Conservation (phyloP, 1,140 invertebrate species). For the Brachionus rotundiformis region DNA sequence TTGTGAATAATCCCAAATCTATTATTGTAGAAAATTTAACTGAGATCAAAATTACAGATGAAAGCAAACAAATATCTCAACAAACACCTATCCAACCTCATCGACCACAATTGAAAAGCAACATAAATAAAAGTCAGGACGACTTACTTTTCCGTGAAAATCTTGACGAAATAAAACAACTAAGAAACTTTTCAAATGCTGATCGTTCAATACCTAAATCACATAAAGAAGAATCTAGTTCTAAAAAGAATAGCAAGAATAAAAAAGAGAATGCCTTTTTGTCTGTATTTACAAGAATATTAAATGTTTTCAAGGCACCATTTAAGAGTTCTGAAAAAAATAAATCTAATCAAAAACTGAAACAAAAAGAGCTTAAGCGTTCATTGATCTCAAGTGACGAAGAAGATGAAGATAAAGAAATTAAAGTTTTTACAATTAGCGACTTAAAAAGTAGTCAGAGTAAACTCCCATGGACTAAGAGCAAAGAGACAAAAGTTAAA, state of each 20-base stretch:
- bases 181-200: not conserved
- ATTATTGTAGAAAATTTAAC: not conserved
- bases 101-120: not conserved
- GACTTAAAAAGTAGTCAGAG: not conserved
- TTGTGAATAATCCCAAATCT: not conserved
- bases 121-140: not conserved
- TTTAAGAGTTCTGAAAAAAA: conserved; percentile 23
- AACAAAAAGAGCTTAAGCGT: conserved; percentile 30
- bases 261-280: not conserved
- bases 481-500: conserved; percentile 14
- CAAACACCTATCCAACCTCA: not conserved
- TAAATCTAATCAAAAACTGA: conserved; percentile 23
- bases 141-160: conserved; percentile 8
- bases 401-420: conserved; percentile 21
- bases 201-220: not conserved
- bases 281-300: conserved; percentile 1
- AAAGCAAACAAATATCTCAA: not conserved
- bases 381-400: conserved; percentile 33
- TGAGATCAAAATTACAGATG: not conserved
- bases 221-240: not conserved
- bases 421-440: conserved; percentile 31
- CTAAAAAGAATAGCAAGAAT: not conserved
- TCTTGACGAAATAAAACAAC: conserved; percentile 7
- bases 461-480: conserved; percentile 30
- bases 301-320: conserved; percentile 18